Evolutionary conservation across 1,140 invertebrate species (phyloP), one percentile per base, ranked within the genome.

Genomic region (Andricus grossulariae): DNA sequence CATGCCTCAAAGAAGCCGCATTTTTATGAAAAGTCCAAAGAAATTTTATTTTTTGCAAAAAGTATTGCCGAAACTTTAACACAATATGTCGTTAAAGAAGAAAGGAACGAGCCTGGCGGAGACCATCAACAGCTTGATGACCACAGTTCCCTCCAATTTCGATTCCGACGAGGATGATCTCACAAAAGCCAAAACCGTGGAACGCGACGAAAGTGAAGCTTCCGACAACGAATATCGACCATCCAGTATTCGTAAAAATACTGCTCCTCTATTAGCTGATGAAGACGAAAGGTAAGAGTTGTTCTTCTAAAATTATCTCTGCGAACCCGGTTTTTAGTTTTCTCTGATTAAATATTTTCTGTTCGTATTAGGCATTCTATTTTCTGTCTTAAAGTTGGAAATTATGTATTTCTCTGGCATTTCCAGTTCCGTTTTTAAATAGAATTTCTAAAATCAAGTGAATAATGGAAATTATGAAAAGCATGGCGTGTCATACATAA

Each of bases 231-330:
- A 80, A 57, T 57, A 80, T 3, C 78, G 79, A n/a, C 90, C 92
- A 51, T 95, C 94, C 52, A 92, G 92, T 82, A 93, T 95, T 84
- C 91, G 94, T 2, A 95, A 93, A 82, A 87, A 92, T 82, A 96
- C 95, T 84, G 89, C 94, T 6, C 92, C 94, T 85, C 88, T 95
- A 70, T 84, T 96, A 18, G 94, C 93, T 77, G 94, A 96, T 80
- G 84, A 94, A 39, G 95, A 95, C 88, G 92, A 93, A 77, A 90
- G 90, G 88, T 90, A 82, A 81, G 55, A 19, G 19, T 70, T 5
- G 13, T n/a, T 18, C 15, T 18, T 70, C 60, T 25, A 32, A 52
- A 72, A 21, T 72, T 54, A 51, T 57, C 16, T 72, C 5, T 50
- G 16, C 8, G n/a, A 15, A 52, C 74, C 54, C 15, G 50, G 51